Evolutionary conservation across 2,888 invertebrate genomes (phyloP).

Genomic region (Homarus gammarus): DNA sequence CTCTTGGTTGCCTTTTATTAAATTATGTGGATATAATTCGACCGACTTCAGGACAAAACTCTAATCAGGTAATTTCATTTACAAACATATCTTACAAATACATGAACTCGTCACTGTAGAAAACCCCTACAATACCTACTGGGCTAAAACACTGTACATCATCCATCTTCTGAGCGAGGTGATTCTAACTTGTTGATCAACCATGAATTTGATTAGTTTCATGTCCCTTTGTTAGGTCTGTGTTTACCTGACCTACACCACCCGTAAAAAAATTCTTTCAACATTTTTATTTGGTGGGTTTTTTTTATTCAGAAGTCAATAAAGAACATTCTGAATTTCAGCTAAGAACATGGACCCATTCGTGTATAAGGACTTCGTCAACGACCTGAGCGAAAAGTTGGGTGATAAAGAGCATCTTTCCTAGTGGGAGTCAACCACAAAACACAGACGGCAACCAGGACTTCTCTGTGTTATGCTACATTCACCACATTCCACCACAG

Average conservation of each 20-base stretch:
- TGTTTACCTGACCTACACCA: background rate
- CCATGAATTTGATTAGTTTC: no score
- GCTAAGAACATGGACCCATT: slow-evolving; percentile 89
- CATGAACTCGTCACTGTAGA: no score
- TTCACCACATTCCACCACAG: no score
- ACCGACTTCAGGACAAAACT: no score
- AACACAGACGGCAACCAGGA: no score
- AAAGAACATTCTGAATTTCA: no score
- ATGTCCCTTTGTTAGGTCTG: background rate
- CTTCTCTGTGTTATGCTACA: background rate
- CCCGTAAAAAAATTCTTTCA: background rate
- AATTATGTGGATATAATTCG: no score
- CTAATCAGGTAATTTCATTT: no score
- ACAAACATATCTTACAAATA: no score
- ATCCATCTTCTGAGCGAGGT: background rate
- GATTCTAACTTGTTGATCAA: background rate
- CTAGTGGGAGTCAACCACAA: background rate
- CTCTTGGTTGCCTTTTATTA: no score
- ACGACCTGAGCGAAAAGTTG: slow-evolving; percentile 82
- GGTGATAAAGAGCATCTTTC: slow-evolving; percentile 10
- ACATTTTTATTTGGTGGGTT: background rate
- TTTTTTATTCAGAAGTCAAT: no score
- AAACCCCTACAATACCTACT: no score
- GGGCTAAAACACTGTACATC: background rate
- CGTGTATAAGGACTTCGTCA: slow-evolving; percentile 90